Conservation (phyloP, 2,113 vertebrate genomes). For the Meleagris gallopavo region DNA sequence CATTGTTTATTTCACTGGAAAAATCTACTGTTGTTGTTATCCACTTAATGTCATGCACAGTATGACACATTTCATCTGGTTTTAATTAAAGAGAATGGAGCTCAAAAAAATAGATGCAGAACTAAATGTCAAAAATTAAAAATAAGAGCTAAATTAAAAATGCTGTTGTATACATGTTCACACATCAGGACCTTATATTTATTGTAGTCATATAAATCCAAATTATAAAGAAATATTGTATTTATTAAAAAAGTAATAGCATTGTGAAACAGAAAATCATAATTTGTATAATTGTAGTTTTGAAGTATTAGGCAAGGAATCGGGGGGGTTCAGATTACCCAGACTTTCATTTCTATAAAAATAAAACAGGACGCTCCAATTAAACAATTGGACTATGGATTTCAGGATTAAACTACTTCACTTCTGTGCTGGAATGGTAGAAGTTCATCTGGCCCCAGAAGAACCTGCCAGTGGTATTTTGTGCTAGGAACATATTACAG, state of each 20-base stretch:
- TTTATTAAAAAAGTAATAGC: not conserved
- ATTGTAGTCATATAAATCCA: not conserved
- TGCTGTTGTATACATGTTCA: not conserved
- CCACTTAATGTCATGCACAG: not conserved
- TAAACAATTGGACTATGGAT: not conserved
- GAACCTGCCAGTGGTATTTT: not conserved
- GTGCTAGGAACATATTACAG: not conserved
- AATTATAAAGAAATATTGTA: not conserved
- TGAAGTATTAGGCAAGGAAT: not conserved
- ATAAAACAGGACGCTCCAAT: not conserved
- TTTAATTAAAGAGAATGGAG: constrained; percentile 21
- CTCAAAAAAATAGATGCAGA: constrained; percentile 6
- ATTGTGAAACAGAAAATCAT: not conserved
- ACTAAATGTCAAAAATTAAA: constrained; percentile 8
- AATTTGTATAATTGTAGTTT: not conserved
- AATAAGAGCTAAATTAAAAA: constrained; percentile 1
- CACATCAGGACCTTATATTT: not conserved
- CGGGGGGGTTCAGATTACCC: not conserved
- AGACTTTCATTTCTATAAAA: not conserved
- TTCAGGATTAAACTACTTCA: not conserved
- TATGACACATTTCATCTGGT: not conserved
- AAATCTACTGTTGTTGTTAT: not conserved
- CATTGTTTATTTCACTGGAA: not conserved
- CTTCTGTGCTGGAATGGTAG: not conserved
- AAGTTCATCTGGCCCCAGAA: not conserved